Evolutionary conservation across 2,888 invertebrate species (phyloP).

Genomic region (Serripes groenlandicus): DNA sequence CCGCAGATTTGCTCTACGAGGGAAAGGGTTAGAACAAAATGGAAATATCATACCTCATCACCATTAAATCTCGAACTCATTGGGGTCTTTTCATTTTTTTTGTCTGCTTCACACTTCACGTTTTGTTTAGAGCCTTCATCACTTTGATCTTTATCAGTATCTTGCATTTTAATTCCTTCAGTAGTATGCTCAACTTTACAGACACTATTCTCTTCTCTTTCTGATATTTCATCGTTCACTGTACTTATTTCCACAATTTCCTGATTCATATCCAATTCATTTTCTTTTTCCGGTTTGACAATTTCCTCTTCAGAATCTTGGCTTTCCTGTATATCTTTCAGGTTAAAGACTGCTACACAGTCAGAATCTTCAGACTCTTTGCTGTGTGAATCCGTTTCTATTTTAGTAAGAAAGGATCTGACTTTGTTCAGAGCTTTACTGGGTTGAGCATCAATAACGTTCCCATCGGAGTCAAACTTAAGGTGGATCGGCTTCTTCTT

Average conservation of each 20-base stretch:
- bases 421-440: slow-evolving; percentile 74
- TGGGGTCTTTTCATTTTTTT: no score
- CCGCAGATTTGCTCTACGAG: no score
- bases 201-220: neutral
- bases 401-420: slow-evolving; percentile 69
- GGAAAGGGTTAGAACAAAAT: no score
- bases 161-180: no score
- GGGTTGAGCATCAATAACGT: slow-evolving; percentile 53
- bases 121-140: neutral
- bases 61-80: no score
- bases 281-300: neutral
- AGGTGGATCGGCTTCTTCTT: slow-evolving; percentile 71
- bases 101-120: no score
- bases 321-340: neutral
- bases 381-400: neutral
- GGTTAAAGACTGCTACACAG: slow-evolving; percentile 13
- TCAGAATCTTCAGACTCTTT: slow-evolving; percentile 18
- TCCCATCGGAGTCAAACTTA: slow-evolving; percentile 79
- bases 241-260: neutral
- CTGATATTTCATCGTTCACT: neutral
- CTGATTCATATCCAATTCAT: neutral
- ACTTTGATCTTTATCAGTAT: neutral
- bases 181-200: no score
- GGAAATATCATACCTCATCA: no score
- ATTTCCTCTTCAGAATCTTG: neutral